These are phyloP conservation scores for Drosophila kambysellisi DNA, from an alignment of 2,888 invertebrate genomes.

Conservation along the genomic window DNA sequence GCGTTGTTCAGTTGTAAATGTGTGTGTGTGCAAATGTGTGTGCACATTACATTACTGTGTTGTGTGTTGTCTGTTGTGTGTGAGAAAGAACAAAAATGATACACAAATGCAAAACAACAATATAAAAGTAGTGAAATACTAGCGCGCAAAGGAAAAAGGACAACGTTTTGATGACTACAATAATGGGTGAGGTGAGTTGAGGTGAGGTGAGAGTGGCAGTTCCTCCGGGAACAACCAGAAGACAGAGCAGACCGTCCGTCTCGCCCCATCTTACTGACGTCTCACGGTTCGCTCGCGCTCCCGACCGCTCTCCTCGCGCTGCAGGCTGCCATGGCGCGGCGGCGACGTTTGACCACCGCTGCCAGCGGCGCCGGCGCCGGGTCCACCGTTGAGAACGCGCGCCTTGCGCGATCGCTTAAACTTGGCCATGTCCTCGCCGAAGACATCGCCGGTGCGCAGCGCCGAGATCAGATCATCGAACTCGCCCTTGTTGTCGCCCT, in stretches of 20 bases:
- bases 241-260: background rate
- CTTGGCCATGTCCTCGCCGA: constrained; percentile 97
- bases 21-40: background rate
- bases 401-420: constrained; percentile 92
- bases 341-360: constrained; percentile 87
- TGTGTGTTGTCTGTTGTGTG: background rate
- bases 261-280: constrained; percentile 76
- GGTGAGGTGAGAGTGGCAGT: background rate
- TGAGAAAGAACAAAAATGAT: constrained; percentile 1
- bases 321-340: constrained; percentile 87
- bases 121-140: constrained; percentile 43
- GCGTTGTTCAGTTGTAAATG: constrained; percentile 62
- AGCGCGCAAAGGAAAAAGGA: constrained; percentile 20
- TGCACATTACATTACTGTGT: background rate
- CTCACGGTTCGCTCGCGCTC: constrained; percentile 87
- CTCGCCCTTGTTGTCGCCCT: constrained; percentile 90
- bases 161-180: constrained; percentile 14
- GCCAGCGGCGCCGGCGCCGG: constrained; percentile 2
- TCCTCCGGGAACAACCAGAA: background rate
- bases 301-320: constrained; percentile 88
- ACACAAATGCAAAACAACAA: constrained; percentile 15
- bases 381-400: constrained; percentile 86
- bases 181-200: background rate
- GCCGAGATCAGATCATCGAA: constrained; percentile 98
- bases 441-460: constrained; percentile 96